Conservation (phyloP, 2,113 vertebrate genomes). For the Daphoenositta chrysoptera region DNA sequence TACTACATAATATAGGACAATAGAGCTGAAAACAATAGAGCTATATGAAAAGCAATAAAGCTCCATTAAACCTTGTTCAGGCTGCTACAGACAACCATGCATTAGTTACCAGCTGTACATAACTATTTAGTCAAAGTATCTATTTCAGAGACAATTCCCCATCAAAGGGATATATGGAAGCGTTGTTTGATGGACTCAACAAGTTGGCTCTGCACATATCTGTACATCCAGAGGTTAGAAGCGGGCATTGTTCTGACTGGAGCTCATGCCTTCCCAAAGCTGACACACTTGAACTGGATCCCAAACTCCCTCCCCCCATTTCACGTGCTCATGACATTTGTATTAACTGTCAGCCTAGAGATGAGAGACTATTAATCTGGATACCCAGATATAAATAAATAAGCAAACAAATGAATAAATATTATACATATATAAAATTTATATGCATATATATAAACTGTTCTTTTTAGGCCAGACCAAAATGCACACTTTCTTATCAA, state of each 20-base stretch:
- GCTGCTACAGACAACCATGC: conserved; percentile 27
- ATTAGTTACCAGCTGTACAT: conserved; percentile 65
- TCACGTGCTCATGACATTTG: neutral
- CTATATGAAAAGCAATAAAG: conserved; percentile 54
- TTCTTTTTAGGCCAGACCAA: neutral
- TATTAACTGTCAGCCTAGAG: neutral
- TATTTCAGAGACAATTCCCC: conserved; percentile 63
- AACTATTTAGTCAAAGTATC: conserved; percentile 65
- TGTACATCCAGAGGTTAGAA: conserved; percentile 47
- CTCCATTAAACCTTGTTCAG: conserved; percentile 67
- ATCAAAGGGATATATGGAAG: conserved; percentile 38
- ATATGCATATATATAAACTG: too few species aligned
- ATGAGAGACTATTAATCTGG: neutral
- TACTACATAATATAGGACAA: conserved; percentile 15
- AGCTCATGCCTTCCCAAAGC: neutral
- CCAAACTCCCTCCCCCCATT: neutral
- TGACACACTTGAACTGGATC: neutral
- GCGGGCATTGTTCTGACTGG: neutral
- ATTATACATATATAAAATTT: neutral
- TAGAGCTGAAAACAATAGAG: neutral
- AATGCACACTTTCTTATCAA: neutral
- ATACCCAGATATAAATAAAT: neutral
- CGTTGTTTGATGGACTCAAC: conserved; percentile 56
- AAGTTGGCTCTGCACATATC: conserved; percentile 35
- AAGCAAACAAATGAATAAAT: neutral